A percentile compares a stretch with the other conserved stretches of the same genome.
Evolutionary conservation across 2,888 invertebrate genomes (phyloP).

Genomic region (Ditylenchus weischeri): DNA sequence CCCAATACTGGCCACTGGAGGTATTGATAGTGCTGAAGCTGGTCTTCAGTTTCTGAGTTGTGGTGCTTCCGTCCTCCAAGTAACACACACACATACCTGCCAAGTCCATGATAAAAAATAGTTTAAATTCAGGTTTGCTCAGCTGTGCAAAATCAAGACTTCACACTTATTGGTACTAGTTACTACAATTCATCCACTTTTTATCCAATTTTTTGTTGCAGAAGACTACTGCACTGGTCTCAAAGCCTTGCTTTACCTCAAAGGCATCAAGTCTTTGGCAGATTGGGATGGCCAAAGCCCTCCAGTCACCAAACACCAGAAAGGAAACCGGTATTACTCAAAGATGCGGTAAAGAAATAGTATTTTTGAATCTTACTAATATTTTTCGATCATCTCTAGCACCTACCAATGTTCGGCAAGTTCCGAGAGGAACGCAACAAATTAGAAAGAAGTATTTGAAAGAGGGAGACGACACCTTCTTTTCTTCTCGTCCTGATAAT

Average conservation of each 20-base stretch:
- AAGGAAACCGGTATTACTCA: conserved; percentile 73
- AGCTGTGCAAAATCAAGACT: conserved; percentile 96
- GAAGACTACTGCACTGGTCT: conserved; percentile 80
- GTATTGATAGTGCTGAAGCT: conserved; percentile 91
- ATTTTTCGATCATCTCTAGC: conserved; percentile 62
- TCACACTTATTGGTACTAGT: conserved; percentile 65
- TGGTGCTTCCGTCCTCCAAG: conserved; percentile 87
- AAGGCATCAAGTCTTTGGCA: conserved; percentile 68
- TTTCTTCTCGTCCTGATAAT: conserved; percentile 47
- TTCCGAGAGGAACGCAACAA: conserved; percentile 75
- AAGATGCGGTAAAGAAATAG: conserved; percentile 18
- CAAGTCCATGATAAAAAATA: neutral
- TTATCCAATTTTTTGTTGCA: conserved; percentile 65
- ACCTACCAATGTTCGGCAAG: conserved; percentile 83
- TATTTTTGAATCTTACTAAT: neutral
- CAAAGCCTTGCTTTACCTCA: conserved; percentile 50
- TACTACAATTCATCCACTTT: too few relatives aligned
- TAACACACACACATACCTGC: conserved; percentile 56
- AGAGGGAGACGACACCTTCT: conserved; percentile 31
- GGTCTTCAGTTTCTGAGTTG: conserved; percentile 89
- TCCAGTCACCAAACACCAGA: conserved; percentile 82
- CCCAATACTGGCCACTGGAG: conserved; percentile 91
- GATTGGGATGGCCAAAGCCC: conserved; percentile 93
- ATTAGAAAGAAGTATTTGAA: conserved; percentile 60
- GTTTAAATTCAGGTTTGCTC: conserved; percentile 73